Conservation (phyloP, 37 sponge, comb jelly and placozoan species). For the Aplysina aerophoba region DNA sequence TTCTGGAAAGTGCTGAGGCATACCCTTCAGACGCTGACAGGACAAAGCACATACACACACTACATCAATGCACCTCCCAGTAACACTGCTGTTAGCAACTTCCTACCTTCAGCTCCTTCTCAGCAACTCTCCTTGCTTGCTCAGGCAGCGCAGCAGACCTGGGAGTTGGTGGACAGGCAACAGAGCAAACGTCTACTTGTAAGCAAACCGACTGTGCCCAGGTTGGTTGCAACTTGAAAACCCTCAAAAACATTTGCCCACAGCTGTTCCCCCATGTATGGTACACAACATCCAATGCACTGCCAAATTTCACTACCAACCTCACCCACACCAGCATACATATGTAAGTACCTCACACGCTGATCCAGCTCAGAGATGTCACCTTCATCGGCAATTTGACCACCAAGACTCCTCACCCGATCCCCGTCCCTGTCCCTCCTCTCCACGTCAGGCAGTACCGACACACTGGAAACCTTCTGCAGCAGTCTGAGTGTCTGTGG, state of each 20-base stretch:
- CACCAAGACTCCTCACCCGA: neutral
- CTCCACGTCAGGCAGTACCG: neutral
- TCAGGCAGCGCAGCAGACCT: conserved; percentile 58
- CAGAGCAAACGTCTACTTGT: too few species aligned
- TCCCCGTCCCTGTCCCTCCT: neutral
- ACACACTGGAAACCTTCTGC: neutral
- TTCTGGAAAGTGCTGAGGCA: conserved; percentile 81
- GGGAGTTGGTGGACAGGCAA: too few species aligned
- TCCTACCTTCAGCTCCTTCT: conserved; percentile 65
- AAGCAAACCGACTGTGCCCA: too few species aligned
- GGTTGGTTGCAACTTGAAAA: too few species aligned
- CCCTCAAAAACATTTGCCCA: too few species aligned
- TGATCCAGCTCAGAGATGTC: conserved; percentile 58
- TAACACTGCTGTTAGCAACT: neutral
- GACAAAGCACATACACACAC: conserved; percentile 24
- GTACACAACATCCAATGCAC: conserved; percentile 18
- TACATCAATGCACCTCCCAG: neutral
- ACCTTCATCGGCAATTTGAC: conserved; percentile 44
- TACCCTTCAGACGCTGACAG: conserved; percentile 58
- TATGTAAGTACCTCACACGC: conserved; percentile 13
- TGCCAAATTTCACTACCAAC: neutral
- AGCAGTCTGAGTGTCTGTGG: conserved; percentile 50
- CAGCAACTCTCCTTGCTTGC: conserved; percentile 71
- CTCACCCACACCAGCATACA: conserved; percentile 18
- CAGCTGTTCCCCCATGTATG: neutral